Evolutionary conservation across 1,140 invertebrate species (phyloP).

Genomic region (Temnothorax curvispinosus): DNA sequence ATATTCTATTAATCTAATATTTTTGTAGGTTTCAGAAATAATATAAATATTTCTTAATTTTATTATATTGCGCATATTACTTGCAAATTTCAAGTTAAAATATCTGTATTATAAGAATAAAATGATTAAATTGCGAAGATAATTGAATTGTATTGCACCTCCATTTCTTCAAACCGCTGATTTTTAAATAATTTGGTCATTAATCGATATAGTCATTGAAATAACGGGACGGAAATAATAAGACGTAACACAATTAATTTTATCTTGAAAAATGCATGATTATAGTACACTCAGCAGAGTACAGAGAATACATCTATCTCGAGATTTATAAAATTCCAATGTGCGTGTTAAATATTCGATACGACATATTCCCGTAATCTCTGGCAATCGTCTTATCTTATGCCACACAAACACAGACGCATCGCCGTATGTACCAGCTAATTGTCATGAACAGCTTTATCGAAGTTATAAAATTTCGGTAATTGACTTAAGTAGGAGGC

Average conservation of each 20-base stretch:
- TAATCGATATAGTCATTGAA: slow-evolving; percentile 54
- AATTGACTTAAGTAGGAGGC: slow-evolving; percentile 38
- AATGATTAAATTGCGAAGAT: not conserved
- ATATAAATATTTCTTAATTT: not conserved
- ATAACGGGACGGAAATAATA: slow-evolving; percentile 34
- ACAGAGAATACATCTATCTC: slow-evolving; percentile 30
- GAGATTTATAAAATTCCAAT: slow-evolving; percentile 59
- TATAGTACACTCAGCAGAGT: not conserved
- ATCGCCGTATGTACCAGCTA: slow-evolving; percentile 4
- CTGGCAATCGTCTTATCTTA: slow-evolving; percentile 24
- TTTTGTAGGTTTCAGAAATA: not conserved
- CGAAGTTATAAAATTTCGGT: slow-evolving; percentile 32
- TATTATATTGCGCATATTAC: not conserved
- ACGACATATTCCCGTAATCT: slow-evolving; percentile 12
- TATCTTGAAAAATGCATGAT: slow-evolving; percentile 23
- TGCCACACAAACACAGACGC: slow-evolving; percentile 25
- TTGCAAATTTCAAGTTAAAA: not conserved
- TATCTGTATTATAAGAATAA: slow-evolving; percentile 23
- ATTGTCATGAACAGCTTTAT: slow-evolving; percentile 32
- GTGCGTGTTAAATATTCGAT: slow-evolving; percentile 41
- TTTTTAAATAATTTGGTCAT: slow-evolving; percentile 46
- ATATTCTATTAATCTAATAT: not conserved
- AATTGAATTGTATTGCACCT: slow-evolving; percentile 8
- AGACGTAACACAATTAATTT: slow-evolving; percentile 28
- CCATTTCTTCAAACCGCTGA: not conserved